Conservation (phyloP, 2,888 invertebrate species). For the Eristalis pertinax region DNA sequence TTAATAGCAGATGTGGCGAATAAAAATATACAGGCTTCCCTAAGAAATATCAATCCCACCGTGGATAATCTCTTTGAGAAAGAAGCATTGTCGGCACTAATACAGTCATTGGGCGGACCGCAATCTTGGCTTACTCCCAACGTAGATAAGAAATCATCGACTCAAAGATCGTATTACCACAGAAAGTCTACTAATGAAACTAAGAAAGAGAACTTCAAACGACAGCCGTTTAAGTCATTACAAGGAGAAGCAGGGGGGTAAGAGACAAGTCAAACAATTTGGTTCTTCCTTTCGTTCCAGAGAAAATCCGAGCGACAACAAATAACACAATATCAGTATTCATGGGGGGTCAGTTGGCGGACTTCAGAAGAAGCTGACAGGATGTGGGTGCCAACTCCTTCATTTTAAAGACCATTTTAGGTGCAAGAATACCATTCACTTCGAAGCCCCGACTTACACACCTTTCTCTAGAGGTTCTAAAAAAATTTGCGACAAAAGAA, state of each 20-base stretch:
- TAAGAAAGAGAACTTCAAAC: background rate
- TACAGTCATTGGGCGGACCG: slow-evolving; percentile 22
- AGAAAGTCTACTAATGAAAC: too few species aligned
- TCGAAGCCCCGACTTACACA: background rate
- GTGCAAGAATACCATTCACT: slow-evolving; percentile 10
- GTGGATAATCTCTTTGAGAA: too few species aligned
- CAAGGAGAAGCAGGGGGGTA: too few species aligned
- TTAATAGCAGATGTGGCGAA: too few species aligned
- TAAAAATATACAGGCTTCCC: too few species aligned
- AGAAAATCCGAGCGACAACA: background rate
- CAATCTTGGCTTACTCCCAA: slow-evolving; percentile 20
- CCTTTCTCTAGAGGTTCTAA: background rate
- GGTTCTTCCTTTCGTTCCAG: background rate
- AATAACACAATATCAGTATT: background rate
- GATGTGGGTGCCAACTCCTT: background rate
- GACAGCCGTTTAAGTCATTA: background rate
- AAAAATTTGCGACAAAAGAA: slow-evolving; percentile 17
- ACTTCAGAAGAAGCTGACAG: too few species aligned
- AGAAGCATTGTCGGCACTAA: slow-evolving; percentile 9
- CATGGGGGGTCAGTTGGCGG: too few species aligned
- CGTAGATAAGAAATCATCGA: background rate
- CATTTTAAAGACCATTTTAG: too few species aligned
- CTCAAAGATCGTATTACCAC: background rate
- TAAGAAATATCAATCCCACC: too few species aligned
- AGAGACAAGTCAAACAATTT: background rate